Evolutionary conservation across 2,888 invertebrate genomes (phyloP), one percentile per base, ranked within the genome.

Genomic region (Cataglyphis altisquamis): DNA sequence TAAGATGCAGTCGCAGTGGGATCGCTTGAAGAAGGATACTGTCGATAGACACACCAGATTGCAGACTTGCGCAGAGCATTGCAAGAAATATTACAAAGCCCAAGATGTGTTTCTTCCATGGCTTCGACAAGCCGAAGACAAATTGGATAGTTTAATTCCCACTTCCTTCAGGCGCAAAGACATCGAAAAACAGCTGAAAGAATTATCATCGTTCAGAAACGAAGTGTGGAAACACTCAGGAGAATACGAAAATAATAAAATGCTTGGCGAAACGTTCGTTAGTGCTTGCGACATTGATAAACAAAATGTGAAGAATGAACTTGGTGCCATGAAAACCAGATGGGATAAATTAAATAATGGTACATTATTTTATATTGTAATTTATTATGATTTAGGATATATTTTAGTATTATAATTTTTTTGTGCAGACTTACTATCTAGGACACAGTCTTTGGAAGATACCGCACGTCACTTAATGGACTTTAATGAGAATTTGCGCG

Each of bases 201-300:
- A 99, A 91, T 95, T 99, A 80, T 98, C 98, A 92, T 96, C 96
- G 70, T 97, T 99, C 96, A 97, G 98, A 91, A 98, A 98, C 92
- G 99, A 99, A 91, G 97, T 99, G 0, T 98, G 98, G 97, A 98
- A 98, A 94, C 98, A 98, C 92, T 98, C 98, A 18, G 98, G 98
- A 12, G 99, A 99, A 95, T 98, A 97, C 92, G 99, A 99, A 92
- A 98, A 98, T 94, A 97, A 98, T 89, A 97, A 97, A 93, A 97
- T 97, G 0, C 95, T 98, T 3, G 99, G 99, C 0, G 98, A 98
- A 91, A 97, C 98, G 0, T 98, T 99, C 95, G 96, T 99, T 73
- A 96, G 97, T 0, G 96, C 98, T 67, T 98, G 98, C 90, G 99
- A 99, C 93, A 97, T 97, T 73, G 99, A 99, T 93, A 98, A 98